Percentiles rank a stretch among this genome's conserved stretches.
Conservation (phyloP, 2,888 invertebrate species). For the Alviniconcha strummeri region DNA sequence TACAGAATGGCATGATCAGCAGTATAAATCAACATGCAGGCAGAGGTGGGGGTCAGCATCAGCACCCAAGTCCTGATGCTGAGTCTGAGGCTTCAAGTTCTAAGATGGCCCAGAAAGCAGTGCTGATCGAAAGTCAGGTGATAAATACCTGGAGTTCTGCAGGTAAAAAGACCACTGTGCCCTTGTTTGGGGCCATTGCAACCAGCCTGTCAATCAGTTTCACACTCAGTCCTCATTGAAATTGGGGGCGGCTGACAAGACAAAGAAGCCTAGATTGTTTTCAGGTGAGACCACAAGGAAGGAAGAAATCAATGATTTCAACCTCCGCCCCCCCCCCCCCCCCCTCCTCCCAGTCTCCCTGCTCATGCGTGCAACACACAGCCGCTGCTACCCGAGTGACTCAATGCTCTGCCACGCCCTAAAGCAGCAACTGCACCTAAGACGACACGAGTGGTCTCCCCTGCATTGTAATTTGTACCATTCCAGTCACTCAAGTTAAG, state of each 20-base stretch:
- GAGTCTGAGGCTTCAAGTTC: no score
- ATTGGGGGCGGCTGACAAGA: conserved; percentile 18
- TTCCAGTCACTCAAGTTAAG: no score
- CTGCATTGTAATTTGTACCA: background rate
- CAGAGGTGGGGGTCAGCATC: no score
- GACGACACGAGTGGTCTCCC: conserved; percentile 5
- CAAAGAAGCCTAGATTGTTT: conserved; percentile 12
- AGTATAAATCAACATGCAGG: no score
- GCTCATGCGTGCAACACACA: background rate
- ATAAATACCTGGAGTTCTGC: no score
- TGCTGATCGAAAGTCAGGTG: no score
- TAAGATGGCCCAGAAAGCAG: no score
- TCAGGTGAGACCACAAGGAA: conserved; percentile 18
- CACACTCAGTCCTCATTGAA: background rate
- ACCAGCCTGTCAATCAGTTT: conserved; percentile 2
- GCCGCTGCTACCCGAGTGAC: background rate
- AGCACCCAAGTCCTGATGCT: no score
- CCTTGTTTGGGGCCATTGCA: no score
- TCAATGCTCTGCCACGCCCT: conserved; percentile 20
- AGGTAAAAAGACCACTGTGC: no score
- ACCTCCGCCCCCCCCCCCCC: conserved; percentile 13
- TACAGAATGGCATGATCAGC: no score
- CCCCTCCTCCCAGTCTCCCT: background rate
- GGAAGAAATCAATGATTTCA: conserved; percentile 34
- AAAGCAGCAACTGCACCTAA: conserved; percentile 2